Conservation (phyloP, 2,797 vertebrate genomes). For the Aselliscus stoliczkanus region DNA sequence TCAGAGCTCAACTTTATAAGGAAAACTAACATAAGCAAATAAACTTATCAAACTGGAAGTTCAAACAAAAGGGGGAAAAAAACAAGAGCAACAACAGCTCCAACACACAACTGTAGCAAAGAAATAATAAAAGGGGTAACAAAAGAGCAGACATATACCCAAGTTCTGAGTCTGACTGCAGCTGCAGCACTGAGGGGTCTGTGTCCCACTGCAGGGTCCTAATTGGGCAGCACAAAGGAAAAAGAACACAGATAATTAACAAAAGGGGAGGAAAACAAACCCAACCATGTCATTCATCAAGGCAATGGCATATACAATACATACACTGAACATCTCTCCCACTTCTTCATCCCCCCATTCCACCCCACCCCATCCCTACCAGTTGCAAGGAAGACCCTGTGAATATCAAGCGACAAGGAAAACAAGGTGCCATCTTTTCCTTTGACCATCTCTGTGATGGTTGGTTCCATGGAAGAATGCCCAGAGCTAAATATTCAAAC, state of each 20-base stretch:
- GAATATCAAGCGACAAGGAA: not conserved
- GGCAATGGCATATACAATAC: slow-evolving; percentile 69
- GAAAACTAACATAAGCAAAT: slow-evolving; percentile 66
- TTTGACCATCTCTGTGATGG: not conserved
- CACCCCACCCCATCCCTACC: not conserved
- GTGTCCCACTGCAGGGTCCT: slow-evolving; percentile 99
- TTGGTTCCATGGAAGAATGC: not conserved
- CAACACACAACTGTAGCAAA: slow-evolving; percentile 76
- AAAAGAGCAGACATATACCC: slow-evolving; percentile 90
- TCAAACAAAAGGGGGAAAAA: slow-evolving; percentile 49
- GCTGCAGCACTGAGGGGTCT: slow-evolving; percentile 98
- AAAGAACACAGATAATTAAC: slow-evolving; percentile 88
- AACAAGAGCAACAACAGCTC: slow-evolving; percentile 46
- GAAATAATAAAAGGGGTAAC: slow-evolving; percentile 71
- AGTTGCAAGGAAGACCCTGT: not conserved
- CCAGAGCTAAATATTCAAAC: not conserved
- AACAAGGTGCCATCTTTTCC: not conserved
- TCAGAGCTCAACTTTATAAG: slow-evolving; percentile 50
- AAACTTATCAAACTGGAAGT: slow-evolving; percentile 55
- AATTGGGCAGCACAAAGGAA: slow-evolving; percentile 84
- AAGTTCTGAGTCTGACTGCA: slow-evolving; percentile 97
- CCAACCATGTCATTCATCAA: slow-evolving; percentile 65
- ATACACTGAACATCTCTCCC: slow-evolving; percentile 60
- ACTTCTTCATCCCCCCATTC: not conserved
- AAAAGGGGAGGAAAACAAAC: slow-evolving; percentile 76